Evolutionary conservation across 1,140 invertebrate species (phyloP).

Genomic region (Ruditapes philippinarum): DNA sequence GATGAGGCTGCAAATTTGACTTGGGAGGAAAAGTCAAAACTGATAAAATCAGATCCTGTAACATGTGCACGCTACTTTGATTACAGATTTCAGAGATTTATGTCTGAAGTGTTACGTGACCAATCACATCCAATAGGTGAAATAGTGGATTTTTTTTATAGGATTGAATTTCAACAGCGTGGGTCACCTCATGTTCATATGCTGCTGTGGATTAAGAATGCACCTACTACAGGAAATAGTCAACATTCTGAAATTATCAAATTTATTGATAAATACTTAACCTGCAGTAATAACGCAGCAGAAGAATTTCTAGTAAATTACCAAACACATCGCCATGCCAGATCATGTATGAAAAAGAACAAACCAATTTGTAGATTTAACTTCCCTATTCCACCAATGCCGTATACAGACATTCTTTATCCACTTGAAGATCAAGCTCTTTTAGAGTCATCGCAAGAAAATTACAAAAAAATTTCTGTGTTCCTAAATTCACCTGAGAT

Average conservation of each 20-base stretch:
- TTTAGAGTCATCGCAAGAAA: too few relatives aligned
- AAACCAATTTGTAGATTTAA: slow-evolving; percentile 60
- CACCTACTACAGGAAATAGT: slow-evolving; percentile 71
- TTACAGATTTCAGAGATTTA: too few relatives aligned
- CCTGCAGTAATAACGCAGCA: slow-evolving; percentile 63
- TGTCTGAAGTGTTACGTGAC: too few relatives aligned
- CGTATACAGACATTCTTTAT: slow-evolving; percentile 48
- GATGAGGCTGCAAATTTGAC: too few relatives aligned
- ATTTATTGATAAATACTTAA: slow-evolving; percentile 68
- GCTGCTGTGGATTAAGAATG: slow-evolving; percentile 85
- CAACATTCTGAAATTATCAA: slow-evolving; percentile 30
- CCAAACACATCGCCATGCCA: slow-evolving; percentile 68
- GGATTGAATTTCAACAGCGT: slow-evolving; percentile 86
- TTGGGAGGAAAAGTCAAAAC: too few relatives aligned
- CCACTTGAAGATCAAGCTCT: slow-evolving; percentile 13
- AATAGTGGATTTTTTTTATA: slow-evolving; percentile 73
- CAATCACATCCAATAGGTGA: background rate
- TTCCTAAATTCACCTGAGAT: too few relatives aligned
- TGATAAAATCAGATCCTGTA: too few relatives aligned
- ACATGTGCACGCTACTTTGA: too few relatives aligned
- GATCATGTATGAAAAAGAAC: slow-evolving; percentile 51
- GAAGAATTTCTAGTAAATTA: slow-evolving; percentile 30
- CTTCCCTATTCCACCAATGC: slow-evolving; percentile 63
- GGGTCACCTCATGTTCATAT: slow-evolving; percentile 87
- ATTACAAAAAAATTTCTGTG: too few relatives aligned